phyloP scores from a whole-genome alignment of 1,140 invertebrate species.

The Formica selysi region DNA sequence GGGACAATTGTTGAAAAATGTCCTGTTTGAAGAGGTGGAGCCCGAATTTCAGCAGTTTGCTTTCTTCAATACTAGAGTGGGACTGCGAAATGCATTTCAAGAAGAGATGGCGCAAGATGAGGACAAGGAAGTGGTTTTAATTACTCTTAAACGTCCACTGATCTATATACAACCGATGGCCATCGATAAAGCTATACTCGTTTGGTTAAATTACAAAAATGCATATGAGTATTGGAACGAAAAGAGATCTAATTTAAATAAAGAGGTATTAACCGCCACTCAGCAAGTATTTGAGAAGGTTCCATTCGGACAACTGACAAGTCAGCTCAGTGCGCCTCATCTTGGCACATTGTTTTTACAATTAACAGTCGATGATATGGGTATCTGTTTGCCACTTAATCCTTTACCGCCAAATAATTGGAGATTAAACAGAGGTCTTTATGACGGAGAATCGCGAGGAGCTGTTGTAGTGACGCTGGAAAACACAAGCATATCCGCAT shows the following conservation, averaged over 20 bases:
- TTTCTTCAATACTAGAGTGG: conserved; percentile 98
- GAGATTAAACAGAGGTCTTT: conserved; percentile 88
- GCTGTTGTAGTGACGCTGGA: conserved; percentile 98
- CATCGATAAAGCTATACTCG: conserved; percentile 98
- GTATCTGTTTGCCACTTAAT: conserved; percentile 97
- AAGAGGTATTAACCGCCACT: conserved; percentile 94
- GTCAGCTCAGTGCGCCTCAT: conserved; percentile 90
- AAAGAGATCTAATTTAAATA: conserved; percentile 95
- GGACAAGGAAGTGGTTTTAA: conserved; percentile 97
- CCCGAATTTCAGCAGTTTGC: conserved; percentile 98
- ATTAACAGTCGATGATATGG: conserved; percentile 98
- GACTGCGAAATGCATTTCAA: conserved; percentile 93
- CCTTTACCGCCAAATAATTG: conserved; percentile 91
- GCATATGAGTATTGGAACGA: conserved; percentile 99
- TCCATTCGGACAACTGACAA: conserved; percentile 92
- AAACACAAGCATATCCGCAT: conserved; percentile 96
- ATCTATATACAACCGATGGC: conserved; percentile 98
- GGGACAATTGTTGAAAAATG: conserved; percentile 96
- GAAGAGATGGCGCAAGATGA: conserved; percentile 96
- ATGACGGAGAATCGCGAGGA: conserved; percentile 93
- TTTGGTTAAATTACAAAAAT: conserved; percentile 99
- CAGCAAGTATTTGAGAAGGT: conserved; percentile 92
- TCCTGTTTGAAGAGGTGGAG: conserved; percentile 98
- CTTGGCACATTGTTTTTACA: conserved; percentile 97
- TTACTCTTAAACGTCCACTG: conserved; percentile 95